Evolutionary conservation across 2,113 vertebrate species (phyloP), one percentile per base, ranked within the genome.

Genomic region (Chionodraco myersi): DNA sequence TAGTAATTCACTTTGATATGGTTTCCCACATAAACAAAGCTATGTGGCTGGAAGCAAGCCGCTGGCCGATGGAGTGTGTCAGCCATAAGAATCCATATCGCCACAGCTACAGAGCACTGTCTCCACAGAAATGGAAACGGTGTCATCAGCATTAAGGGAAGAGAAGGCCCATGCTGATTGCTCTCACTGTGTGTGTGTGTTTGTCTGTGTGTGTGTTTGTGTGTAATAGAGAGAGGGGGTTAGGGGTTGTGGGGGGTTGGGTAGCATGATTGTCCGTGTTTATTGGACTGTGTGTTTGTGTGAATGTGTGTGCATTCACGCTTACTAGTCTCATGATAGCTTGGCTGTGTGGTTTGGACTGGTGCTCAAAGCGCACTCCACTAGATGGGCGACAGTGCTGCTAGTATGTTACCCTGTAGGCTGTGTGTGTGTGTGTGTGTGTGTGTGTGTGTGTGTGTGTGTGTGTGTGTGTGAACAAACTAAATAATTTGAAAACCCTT

Each of bases 1-100:
- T 90, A 87, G 91, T 92, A 90, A 86, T 93, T 87, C 88, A 90
- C 82, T 93, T 90, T 83, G 87, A 93, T 94, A 88, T 94, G 91
- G 82, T 90, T 92, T 81, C 86, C 90, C 90, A 91, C 92, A 92
- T 91, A 92, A 92, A 86, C 91, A 92, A 88, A 89, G 84, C 85
- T 89, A 86, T 86, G 88, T 91, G 68, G 89, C 92, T 93, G 80
- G 88, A 79, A 94, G 92, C 92, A 86, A 86, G 89, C 61, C 12
- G 75, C 83, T 86, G 92, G 86, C 86, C 87, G 80, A 87, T 92
- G 89, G 83, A 93, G 89, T 93, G 90, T 92, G 91, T 91, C 90
- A 59, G 81, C 90, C 89, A 84, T 91, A 83, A 89, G 89, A 88
- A 83, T 90, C 87, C 82, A 89, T 92, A 91, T 92, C 61, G 21